These are phyloP conservation scores for Nasonia longicornis DNA, from an alignment of 1,140 invertebrate genomes.

Conservation along the genomic window DNA sequence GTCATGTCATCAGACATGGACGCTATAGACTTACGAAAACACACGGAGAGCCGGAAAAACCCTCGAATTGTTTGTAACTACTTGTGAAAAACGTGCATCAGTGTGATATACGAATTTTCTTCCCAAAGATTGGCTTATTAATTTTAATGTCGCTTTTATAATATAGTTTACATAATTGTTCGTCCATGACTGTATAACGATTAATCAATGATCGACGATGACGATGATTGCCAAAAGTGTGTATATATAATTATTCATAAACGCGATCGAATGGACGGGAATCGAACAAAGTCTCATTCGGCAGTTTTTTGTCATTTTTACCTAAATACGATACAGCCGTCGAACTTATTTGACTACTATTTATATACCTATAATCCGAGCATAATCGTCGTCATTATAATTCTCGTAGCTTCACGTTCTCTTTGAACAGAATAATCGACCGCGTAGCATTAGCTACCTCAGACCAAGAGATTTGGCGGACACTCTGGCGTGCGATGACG, in stretches of 20 bases:
- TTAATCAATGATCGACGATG: background rate
- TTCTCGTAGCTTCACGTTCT: background rate
- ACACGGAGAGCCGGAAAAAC: background rate
- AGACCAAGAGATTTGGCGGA: background rate
- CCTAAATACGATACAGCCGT: slow-evolving; percentile 35
- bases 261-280: slow-evolving; percentile 45
- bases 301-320: slow-evolving; percentile 5
- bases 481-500: slow-evolving; percentile 6
- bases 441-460: background rate
- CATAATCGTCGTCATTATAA: too few species aligned
- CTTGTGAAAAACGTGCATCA: background rate
- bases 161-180: too few species aligned
- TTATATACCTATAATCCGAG: too few species aligned
- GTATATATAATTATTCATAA: background rate
- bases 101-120: too few species aligned
- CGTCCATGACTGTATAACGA: background rate
- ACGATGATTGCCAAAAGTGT: slow-evolving; percentile 11
- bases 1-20: slow-evolving; percentile 10
- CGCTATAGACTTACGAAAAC: slow-evolving; percentile 4
- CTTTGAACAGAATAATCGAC: background rate
- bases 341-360: background rate
- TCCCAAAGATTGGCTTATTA: too few species aligned
- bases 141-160: too few species aligned
- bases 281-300: slow-evolving; percentile 43
- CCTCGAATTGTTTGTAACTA: background rate